Evolutionary conservation across 2,797 vertebrate species (phyloP).

Genomic region (Diceros bicornis): DNA sequence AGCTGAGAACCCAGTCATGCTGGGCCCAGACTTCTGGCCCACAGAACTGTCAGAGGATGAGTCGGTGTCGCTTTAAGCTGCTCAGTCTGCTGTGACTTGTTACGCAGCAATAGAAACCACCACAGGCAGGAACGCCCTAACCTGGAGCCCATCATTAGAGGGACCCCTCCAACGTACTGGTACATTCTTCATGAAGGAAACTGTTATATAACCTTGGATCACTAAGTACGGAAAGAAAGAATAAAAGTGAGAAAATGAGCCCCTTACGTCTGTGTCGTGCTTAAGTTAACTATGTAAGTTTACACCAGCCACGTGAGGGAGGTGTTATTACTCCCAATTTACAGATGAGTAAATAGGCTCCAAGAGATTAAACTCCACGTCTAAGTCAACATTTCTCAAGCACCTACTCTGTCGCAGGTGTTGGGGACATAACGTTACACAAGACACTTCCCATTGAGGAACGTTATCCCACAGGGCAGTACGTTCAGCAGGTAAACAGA

Average conservation of each 20-base stretch:
- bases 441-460: not conserved
- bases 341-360: not conserved
- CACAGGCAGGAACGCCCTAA: not conserved
- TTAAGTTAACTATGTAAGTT: not conserved
- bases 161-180: not conserved
- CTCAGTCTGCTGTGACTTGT: not conserved
- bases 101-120: not conserved
- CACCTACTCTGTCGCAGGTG: not conserved
- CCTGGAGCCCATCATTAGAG: not conserved
- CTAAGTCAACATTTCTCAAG: not conserved
- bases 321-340: not conserved
- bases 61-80: not conserved
- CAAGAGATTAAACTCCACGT: not conserved
- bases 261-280: not conserved
- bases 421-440: not conserved
- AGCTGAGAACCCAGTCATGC: not conserved
- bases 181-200: not conserved
- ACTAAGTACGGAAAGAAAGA: not conserved
- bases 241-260: not conserved
- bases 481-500: not conserved
- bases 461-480: not conserved
- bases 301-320: not conserved
- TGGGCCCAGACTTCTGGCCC: not conserved
- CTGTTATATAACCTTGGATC: not conserved
- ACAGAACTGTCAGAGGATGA: not conserved